phyloP scores from a whole-genome alignment of 2,797 vertebrate species.

The Microhierax caerulescens region DNA sequence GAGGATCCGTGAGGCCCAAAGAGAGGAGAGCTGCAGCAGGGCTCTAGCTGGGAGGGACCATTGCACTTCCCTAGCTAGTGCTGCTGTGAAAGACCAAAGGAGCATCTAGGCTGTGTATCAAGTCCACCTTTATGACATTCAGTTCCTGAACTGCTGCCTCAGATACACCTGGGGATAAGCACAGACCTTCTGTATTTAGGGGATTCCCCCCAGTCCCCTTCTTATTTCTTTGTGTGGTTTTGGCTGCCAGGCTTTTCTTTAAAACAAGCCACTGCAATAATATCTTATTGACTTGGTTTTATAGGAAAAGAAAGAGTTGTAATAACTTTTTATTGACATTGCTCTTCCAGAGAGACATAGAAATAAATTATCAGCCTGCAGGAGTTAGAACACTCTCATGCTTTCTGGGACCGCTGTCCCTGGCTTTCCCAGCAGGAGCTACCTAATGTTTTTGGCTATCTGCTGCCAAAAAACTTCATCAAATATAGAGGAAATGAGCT shows the following conservation, averaged over 20 bases:
- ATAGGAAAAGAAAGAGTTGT: slow-evolving; percentile 42
- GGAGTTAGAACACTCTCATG: not conserved
- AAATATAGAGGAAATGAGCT: not conserved
- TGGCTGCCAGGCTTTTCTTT: slow-evolving; percentile 24
- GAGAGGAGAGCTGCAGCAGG: not conserved
- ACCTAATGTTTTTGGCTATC: not conserved
- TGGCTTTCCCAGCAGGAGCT: not conserved
- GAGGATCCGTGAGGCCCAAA: not conserved
- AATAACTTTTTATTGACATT: slow-evolving; percentile 65
- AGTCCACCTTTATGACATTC: not conserved
- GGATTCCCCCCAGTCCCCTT: not conserved
- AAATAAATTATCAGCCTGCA: slow-evolving; percentile 26
- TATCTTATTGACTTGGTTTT: slow-evolving; percentile 47
- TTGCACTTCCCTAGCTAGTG: not conserved
- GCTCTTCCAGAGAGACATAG: not conserved
- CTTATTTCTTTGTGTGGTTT: not conserved
- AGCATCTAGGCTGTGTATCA: not conserved
- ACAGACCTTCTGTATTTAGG: not conserved
- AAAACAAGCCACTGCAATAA: not conserved
- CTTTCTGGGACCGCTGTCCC: not conserved
- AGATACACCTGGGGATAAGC: not conserved
- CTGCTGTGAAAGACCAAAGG: not conserved
- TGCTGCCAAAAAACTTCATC: not conserved
- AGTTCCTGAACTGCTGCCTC: not conserved
- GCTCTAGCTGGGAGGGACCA: not conserved